phyloP scores from a whole-genome alignment of 2,888 invertebrate genomes.

The Trichopria drosophilae region DNA sequence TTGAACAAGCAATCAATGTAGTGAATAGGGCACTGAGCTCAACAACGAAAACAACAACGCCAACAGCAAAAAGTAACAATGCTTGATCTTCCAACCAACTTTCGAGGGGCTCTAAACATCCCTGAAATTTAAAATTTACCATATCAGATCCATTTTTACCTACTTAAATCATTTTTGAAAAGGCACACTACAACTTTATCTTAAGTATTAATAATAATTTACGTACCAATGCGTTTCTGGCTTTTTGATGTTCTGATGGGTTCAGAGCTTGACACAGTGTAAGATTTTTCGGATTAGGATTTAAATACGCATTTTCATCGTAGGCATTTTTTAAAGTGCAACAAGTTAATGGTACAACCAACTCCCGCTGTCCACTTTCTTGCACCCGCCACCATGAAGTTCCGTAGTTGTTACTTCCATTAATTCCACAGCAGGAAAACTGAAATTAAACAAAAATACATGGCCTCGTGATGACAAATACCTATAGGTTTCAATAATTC shows the following conservation, averaged over 20 bases:
- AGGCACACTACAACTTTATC: too few relatives aligned
- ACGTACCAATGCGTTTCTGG: constrained; percentile 65
- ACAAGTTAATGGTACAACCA: constrained; percentile 71
- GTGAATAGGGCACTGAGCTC: constrained; percentile 73
- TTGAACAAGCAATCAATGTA: constrained; percentile 72
- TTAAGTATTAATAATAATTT: neutral
- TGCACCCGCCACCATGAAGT: constrained; percentile 79
- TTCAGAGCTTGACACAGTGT: constrained; percentile 72
- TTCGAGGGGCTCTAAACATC: constrained; percentile 71
- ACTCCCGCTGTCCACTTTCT: constrained; percentile 70
- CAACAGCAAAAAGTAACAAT: constrained; percentile 67
- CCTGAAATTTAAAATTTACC: constrained; percentile 56
- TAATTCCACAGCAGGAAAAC: constrained; percentile 82
- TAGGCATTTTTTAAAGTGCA: constrained; percentile 67
- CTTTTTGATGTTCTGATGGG: constrained; percentile 62
- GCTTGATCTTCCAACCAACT: constrained; percentile 79
- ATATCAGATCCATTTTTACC: too few relatives aligned
- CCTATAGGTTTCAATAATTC: too few relatives aligned
- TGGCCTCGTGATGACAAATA: too few relatives aligned
- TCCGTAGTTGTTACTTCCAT: constrained; percentile 77
- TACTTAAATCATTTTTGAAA: too few relatives aligned
- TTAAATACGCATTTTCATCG: constrained; percentile 67
- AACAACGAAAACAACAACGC: constrained; percentile 70
- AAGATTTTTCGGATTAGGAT: constrained; percentile 74
- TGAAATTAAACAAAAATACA: constrained; percentile 55